phyloP scores from a whole-genome alignment of 2,797 vertebrate species.

The Fistularia commersonii region DNA sequence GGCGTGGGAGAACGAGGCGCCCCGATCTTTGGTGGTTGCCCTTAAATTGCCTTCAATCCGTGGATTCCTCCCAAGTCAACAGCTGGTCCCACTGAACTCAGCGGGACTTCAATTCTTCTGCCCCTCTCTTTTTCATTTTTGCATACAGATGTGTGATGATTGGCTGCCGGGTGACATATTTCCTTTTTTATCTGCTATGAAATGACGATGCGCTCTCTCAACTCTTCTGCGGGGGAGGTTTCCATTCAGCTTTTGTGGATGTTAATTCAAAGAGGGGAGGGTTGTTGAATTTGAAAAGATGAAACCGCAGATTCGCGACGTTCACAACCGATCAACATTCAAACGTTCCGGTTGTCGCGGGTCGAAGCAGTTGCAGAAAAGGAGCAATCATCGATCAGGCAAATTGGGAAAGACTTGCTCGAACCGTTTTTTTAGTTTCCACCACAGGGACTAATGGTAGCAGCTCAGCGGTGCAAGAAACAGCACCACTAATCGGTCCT shows the following conservation, averaged over 20 bases:
- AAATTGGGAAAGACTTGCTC: too few species aligned
- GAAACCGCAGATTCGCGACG: too few species aligned
- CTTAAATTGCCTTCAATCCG: slow-evolving; percentile 7
- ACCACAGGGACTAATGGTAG: too few species aligned
- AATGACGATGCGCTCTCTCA: slow-evolving; percentile 17
- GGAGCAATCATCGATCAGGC: too few species aligned
- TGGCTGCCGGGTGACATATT: slow-evolving; percentile 29
- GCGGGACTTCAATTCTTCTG: slow-evolving; percentile 19
- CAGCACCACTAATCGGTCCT: too few species aligned
- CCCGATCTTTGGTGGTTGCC: not conserved
- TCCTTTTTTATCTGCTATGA: slow-evolving; percentile 31
- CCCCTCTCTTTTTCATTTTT: slow-evolving; percentile 22
- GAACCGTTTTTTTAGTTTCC: too few species aligned
- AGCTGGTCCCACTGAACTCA: slow-evolving; percentile 26
- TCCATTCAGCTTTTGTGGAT: not conserved
- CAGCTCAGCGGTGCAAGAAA: too few species aligned
- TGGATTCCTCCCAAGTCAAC: slow-evolving; percentile 21
- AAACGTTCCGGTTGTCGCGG: too few species aligned
- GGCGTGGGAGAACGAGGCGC: too few species aligned
- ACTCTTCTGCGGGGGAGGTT: slow-evolving; percentile 22
- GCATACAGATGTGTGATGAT: slow-evolving; percentile 51
- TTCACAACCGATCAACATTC: too few species aligned
- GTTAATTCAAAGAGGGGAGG: not conserved
- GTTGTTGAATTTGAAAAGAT: too few species aligned
- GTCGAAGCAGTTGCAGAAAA: too few species aligned